Evolutionary conservation across 2,113 vertebrate genomes (phyloP), one percentile per base, ranked within the genome.

Genomic region (Hymenochirus boettgeri): DNA sequence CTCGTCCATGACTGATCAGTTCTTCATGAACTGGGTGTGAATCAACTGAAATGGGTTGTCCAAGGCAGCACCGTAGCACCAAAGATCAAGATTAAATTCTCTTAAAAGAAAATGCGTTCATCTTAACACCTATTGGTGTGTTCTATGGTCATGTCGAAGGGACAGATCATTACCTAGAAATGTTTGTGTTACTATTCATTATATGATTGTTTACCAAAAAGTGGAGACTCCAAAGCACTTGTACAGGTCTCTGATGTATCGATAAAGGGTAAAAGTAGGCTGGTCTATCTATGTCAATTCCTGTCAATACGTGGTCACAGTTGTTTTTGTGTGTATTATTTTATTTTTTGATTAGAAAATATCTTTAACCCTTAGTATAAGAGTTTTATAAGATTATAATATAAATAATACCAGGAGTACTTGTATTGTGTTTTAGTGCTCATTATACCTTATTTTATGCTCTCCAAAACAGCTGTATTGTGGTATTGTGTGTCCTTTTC

Each of bases 311-410:
- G 59, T 67, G 56, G 53, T 12, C 56, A 59, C 33, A 52, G 65
- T 67, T 50, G 39, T 46, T 67, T 53, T 56, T 59, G 65, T 29
- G 26, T 67, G 37, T 67, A 67, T 52, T 53, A 47, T 46, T 33
- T 51, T 66, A 57, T 13, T 66, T 19, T 58, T 50, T 22, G 17
- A 67, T 50, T 58, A 66, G 52, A 26, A 56, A 26, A 8, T 19
- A 25, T 25, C 57, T 57, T 19, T 65, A 65, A 54, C 21, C 8
- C 19, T 29, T 45, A 35, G 54, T 65, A 25, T 22, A 57, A 48
- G 22, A 33, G 37, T 50, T 66, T 66, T 66, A 58, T 66, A 66
- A 66, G 55, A 66, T 50, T 58, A 59, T 66, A 66, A 66, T 66
- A 66, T 66, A 66, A 42, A 35, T 18, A 58, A 66, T 59, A 59